Evolutionary conservation across 2,888 invertebrate species (phyloP).

Genomic region (Lycocerus yunnanus): DNA sequence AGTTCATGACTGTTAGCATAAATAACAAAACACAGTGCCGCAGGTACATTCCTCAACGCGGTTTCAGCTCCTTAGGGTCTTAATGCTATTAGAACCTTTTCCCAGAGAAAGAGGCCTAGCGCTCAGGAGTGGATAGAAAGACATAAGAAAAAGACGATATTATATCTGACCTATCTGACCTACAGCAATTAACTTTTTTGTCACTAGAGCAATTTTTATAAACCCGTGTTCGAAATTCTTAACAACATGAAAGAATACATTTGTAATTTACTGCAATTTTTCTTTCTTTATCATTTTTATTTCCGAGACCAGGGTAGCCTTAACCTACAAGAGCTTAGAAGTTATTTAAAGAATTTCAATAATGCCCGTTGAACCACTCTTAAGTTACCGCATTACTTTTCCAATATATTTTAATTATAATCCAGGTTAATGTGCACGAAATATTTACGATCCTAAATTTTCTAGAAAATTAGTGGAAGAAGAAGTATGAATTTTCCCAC

Average conservation of each 20-base stretch:
- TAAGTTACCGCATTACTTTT: neutral
- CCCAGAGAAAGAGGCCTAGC: too few species aligned
- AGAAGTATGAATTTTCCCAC: neutral
- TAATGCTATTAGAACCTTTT: too few species aligned
- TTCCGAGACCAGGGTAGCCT: neutral
- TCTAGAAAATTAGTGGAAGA: neutral
- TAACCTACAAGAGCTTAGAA: neutral
- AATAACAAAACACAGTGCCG: too few species aligned
- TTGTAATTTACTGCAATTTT: neutral
- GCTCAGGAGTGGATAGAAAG: too few species aligned
- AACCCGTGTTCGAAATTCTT: neutral
- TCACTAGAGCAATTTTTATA: too few species aligned
- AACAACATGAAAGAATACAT: neutral
- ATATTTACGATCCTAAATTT: neutral
- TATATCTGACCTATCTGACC: too few species aligned
- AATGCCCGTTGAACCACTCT: neutral
- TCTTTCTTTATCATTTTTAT: neutral
- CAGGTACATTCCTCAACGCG: too few species aligned
- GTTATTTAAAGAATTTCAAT: constrained; percentile 4
- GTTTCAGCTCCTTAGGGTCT: too few species aligned
- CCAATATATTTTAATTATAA: constrained; percentile 1
- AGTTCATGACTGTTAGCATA: too few species aligned
- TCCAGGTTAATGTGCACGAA: neutral
- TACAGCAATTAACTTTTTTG: too few species aligned
- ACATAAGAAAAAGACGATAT: too few species aligned